Conservation (phyloP, 2,888 invertebrate species). For the Brassicogethes aeneus region DNA sequence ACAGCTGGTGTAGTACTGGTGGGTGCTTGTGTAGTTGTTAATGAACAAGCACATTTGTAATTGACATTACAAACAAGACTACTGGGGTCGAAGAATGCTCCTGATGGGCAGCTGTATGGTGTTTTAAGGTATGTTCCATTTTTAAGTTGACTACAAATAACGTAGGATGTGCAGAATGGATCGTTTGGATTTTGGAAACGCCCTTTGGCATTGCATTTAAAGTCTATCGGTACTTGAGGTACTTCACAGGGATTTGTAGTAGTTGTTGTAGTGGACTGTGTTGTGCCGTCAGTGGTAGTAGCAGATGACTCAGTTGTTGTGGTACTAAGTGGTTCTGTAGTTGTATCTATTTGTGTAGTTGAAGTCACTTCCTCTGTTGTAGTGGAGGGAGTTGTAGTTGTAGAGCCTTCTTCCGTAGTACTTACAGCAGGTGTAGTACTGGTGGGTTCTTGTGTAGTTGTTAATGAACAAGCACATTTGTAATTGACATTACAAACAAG, state of each 20-base stretch:
- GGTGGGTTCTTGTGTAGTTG: not conserved
- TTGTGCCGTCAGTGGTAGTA: not conserved
- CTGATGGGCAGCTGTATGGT: conserved; percentile 16
- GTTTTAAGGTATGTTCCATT: conserved; percentile 31
- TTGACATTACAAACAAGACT: conserved; percentile 11
- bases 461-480: conserved; percentile 11
- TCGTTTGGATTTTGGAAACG: conserved; percentile 40
- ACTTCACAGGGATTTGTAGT: conserved; percentile 2
- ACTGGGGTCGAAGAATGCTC: conserved; percentile 19
- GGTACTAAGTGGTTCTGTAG: not conserved
- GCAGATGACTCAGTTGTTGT: not conserved
- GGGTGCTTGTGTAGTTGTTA: not conserved
- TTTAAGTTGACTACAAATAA: conserved; percentile 18
- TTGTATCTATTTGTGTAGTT: not conserved
- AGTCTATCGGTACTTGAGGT: conserved; percentile 6
- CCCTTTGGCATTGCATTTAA: conserved; percentile 32
- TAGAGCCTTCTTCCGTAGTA: not conserved
- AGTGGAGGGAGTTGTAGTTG: not conserved
- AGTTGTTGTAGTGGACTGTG: not conserved
- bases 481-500: conserved; percentile 13
- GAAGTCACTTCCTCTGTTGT: not conserved
- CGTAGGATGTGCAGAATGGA: conserved; percentile 21
- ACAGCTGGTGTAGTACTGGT: not conserved
- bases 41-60: conserved; percentile 12
- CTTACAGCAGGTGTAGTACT: not conserved